Conservation (phyloP, 1,140 invertebrate genomes). For the Dufourea novaeangliae region DNA sequence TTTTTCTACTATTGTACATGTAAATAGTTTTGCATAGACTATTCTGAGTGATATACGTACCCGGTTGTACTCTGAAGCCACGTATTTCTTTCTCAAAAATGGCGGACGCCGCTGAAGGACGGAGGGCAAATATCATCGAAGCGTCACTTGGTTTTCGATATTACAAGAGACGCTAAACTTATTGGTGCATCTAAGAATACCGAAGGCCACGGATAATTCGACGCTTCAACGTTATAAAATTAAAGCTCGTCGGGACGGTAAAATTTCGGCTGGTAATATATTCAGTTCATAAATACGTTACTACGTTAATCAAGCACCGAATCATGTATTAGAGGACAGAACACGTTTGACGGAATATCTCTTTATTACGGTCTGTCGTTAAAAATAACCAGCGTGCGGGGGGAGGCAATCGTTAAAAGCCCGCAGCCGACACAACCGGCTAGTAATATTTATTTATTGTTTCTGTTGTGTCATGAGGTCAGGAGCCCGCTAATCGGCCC, state of each 20-base stretch:
- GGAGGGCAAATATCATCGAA: no score
- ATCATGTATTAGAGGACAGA: background rate
- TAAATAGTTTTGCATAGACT: no score
- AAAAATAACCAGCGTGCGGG: background rate
- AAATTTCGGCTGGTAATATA: background rate
- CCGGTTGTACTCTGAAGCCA: no score
- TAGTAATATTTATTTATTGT: constrained; percentile 46
- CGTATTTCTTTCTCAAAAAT: no score
- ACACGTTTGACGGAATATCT: background rate
- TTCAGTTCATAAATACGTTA: background rate
- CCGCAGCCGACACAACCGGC: background rate
- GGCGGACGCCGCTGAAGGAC: no score
- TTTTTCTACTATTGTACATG: no score
- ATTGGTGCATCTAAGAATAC: no score
- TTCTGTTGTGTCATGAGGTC: constrained; percentile 51
- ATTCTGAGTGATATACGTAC: no score
- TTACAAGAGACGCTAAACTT: no score
- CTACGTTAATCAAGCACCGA: background rate
- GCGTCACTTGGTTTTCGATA: no score
- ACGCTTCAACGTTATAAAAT: background rate
- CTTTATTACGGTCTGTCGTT: background rate
- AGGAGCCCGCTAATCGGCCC: constrained; percentile 36
- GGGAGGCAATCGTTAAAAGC: background rate
- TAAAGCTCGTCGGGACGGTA: background rate
- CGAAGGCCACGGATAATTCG: no score